Base-by-base conservation (phyloP, 2,888 invertebrate species). In the Ischnura elegans region DNA sequence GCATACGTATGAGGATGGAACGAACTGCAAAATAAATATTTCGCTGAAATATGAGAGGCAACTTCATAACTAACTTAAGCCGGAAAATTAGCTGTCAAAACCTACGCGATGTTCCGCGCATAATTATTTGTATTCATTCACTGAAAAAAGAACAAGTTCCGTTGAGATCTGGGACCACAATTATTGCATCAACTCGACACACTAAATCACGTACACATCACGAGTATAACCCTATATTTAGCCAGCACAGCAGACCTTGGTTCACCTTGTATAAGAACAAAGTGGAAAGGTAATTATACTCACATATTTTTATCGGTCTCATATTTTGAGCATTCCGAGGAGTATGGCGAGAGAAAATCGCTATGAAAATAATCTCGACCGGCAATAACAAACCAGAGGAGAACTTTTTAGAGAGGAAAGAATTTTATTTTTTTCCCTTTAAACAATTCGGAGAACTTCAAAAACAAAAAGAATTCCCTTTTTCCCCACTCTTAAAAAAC, bases 401-500 rank as follows among this genome's bases (percentile, higher is more conserved):
- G 25, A 87, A 47, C 42, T 42, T 87, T 87, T 36, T 16, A n/a
- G 29, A 29, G 42, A 36, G n/a, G 45, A 87, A 87, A 76, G 76
- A 36, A 29, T 76, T 76, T 76, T 16, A 29, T 76, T 36, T 76
- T 36, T 76, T 76, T n/a, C 36, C 76, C 76, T 76, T 76, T 76
- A 29, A 76, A 76, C 76, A 76, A 76, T 36, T 76, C 29, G 76
- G 76, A 10, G 76, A 76, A 76, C 76, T 76, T 36, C 76, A 76
- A 76, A 76, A 76, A 76, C 76, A 45, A 90, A 61, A 90, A 61
- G 90, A 90, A 66, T 90, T 6, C 13, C 51, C 47, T 47, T 47
- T 19, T 19, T 10, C 61, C 42, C 36, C 46, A 5, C 86, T 25
- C 86, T 25, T 43, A 94, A 94, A 94, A 95, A 95, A 95, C 95